A percentile compares a stretch with the other conserved stretches of the same genome.
Conservation (phyloP, 2,888 invertebrate genomes). For the Idaea aversata region DNA sequence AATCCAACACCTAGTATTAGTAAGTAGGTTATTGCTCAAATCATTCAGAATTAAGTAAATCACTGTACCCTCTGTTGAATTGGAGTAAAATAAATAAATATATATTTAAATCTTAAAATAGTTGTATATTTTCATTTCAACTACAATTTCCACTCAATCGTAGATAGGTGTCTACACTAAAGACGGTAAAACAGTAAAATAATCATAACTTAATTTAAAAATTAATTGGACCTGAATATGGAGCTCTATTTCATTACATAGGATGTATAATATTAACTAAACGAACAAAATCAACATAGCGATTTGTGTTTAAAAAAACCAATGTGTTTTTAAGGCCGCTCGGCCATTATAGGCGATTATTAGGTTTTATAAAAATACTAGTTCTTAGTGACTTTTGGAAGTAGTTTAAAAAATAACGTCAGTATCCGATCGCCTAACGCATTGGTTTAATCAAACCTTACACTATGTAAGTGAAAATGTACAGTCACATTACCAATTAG, state of each 20-base stretch:
- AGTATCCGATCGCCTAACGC: not conserved
- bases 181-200: not conserved
- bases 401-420: constrained; percentile 1
- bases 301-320: not conserved
- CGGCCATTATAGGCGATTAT: not conserved
- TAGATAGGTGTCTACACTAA: constrained; percentile 17
- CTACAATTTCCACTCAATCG: constrained; percentile 12
- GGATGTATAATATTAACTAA: not conserved
- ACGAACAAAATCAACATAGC: not conserved
- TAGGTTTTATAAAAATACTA: not conserved
- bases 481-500: too few species aligned
- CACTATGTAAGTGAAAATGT: not conserved
- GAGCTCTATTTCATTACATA: constrained; percentile 1
- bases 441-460: not conserved
- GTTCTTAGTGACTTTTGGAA: not conserved
- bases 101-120: constrained; percentile 3
- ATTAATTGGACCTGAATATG: not conserved
- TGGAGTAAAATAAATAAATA: constrained; percentile 10
- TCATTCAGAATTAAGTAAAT: too few species aligned
- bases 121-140: constrained; percentile 6
- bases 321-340: not conserved
- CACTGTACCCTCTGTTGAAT: not conserved
- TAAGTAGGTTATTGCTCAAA: too few species aligned
- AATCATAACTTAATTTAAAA: not conserved
- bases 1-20: too few species aligned